Conservation (phyloP, 1,140 invertebrate genomes). For the Metaphire vulgaris region DNA sequence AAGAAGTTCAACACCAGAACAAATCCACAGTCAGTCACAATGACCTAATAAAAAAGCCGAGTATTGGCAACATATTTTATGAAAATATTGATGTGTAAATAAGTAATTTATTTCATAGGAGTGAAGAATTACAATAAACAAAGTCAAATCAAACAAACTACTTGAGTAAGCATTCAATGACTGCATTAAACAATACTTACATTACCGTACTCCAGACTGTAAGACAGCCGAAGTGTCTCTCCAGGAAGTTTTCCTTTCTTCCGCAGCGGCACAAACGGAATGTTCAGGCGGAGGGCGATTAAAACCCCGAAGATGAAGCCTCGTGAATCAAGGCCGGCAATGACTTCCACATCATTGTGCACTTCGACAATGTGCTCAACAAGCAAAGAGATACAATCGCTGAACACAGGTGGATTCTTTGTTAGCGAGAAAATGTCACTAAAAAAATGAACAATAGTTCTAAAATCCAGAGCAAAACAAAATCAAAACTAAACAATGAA, state of each 20-base stretch:
- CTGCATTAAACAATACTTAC: no score
- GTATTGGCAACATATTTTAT: no score
- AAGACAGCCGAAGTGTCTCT: conserved; percentile 62
- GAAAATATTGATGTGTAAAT: no score
- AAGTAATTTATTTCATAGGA: no score
- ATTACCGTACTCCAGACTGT: conserved; percentile 78
- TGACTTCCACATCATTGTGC: conserved; percentile 63
- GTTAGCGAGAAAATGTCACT: conserved; percentile 91
- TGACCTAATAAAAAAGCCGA: no score
- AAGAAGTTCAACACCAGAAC: no score
- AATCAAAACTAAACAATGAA: no score
- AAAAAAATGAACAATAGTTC: conserved; percentile 30
- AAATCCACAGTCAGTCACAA: no score
- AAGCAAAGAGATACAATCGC: conserved; percentile 67
- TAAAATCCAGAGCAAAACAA: no score
- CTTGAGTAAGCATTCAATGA: no score
- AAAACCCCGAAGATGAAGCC: conserved; percentile 87
- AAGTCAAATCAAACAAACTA: no score
- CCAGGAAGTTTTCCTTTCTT: conserved; percentile 95
- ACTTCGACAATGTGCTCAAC: conserved; percentile 59
- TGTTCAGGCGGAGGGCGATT: conserved; percentile 68
- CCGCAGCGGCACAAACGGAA: conserved; percentile 83
- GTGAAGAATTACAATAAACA: no score
- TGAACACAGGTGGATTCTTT: conserved; percentile 63
- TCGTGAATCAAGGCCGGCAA: conserved; percentile 82